Evolutionary conservation across 1,140 invertebrate genomes (phyloP).

Genomic region (Aphelinus atriplicis): DNA sequence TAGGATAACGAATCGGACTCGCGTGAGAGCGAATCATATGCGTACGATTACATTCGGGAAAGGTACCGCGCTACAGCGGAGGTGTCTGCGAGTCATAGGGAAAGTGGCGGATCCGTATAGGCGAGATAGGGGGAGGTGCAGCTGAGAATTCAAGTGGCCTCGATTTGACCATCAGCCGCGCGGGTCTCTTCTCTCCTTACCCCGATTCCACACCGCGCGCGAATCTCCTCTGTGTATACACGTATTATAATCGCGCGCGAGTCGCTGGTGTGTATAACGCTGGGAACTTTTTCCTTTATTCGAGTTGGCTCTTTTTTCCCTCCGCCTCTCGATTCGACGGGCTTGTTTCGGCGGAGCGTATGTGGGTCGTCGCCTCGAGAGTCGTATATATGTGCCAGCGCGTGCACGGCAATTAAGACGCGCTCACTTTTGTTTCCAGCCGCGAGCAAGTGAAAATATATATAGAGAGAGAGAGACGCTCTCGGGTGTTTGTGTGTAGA

Average conservation of each 20-base stretch:
- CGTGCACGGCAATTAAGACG: background rate
- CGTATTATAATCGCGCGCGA: background rate
- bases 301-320: background rate
- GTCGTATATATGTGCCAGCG: slow-evolving; percentile 13
- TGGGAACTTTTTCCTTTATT: slow-evolving; percentile 18
- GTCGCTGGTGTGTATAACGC: background rate
- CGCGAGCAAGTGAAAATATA: slow-evolving; percentile 16
- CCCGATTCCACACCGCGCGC: slow-evolving; percentile 28
- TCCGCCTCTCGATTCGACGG: background rate
- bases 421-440: slow-evolving; percentile 3
- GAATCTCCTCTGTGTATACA: background rate
- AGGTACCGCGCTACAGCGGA: too few relatives aligned
- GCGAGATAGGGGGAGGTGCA: background rate
- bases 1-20: too few relatives aligned
- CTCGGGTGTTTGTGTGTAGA: background rate
- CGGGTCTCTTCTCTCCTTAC: slow-evolving; percentile 19
- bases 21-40: too few relatives aligned
- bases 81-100: too few relatives aligned
- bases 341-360: slow-evolving; percentile 2
- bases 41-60: too few relatives aligned
- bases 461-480: too few relatives aligned
- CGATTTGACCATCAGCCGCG: slow-evolving; percentile 26
- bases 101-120: too few relatives aligned
- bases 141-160: slow-evolving; percentile 23
- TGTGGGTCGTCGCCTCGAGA: background rate